Conservation (phyloP, 30 jellyfish, hydroid and myxozoan genomes). For the Hydra vulgaris region DNA sequence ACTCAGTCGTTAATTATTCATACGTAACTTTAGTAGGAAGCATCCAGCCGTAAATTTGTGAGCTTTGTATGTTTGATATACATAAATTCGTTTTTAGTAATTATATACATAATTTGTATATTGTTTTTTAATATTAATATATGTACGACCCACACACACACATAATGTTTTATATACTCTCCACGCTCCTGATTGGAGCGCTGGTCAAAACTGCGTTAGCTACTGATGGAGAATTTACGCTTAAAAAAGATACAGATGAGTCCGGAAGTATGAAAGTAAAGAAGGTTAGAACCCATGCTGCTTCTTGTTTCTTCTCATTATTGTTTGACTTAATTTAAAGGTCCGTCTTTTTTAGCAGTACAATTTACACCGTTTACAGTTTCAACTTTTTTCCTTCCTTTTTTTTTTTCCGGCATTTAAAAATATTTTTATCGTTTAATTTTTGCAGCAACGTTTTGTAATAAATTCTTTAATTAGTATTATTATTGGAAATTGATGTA, state of each 20-base stretch:
- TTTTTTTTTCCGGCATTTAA: too few relatives aligned
- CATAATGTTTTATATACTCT: constrained; percentile 32
- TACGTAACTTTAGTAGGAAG: constrained; percentile 12
- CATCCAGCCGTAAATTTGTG: constrained; percentile 32
- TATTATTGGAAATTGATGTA: too few relatives aligned
- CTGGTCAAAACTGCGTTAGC: constrained; percentile 36
- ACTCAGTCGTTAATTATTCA: constrained; percentile 17
- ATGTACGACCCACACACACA: constrained; percentile 18
- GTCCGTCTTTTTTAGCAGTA: neutral
- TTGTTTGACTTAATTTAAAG: neutral
- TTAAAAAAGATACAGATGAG: constrained; percentile 37
- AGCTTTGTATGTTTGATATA: neutral
- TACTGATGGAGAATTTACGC: constrained; percentile 51
- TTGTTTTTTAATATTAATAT: neutral
- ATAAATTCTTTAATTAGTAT: too few relatives aligned
- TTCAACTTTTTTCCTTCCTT: too few relatives aligned
- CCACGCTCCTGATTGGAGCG: constrained; percentile 69
- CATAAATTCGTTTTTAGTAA: neutral
- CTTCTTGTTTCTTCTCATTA: neutral
- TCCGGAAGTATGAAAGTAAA: constrained; percentile 34
- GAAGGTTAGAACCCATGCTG: constrained; percentile 40
- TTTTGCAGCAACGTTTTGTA: too few relatives aligned
- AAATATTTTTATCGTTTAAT: too few relatives aligned
- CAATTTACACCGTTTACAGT: too few relatives aligned
- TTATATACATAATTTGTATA: neutral